Evolutionary conservation across 1,140 invertebrate genomes (phyloP), one percentile per base, ranked within the genome.

Genomic region (Babylonia areolata): DNA sequence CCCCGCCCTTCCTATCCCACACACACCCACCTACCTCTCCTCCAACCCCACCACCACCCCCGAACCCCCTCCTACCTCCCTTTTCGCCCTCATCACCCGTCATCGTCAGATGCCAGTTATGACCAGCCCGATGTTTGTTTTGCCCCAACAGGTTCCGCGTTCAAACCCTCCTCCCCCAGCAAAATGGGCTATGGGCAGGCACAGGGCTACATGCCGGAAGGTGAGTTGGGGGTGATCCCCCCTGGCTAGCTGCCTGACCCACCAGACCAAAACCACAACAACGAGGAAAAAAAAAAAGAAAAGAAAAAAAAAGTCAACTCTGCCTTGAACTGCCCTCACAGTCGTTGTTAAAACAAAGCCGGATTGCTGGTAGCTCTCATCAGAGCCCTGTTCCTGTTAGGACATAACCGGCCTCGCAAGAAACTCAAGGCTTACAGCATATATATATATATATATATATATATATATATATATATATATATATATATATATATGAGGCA

Each of bases 91-190:
- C 46, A 51, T 51, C 46, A 17, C 17, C 46, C 46, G 17, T 51
- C 46, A 51, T 51, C 9, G 46, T 51, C 46, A 51, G 33, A 77
- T 77, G 33, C 73, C 31, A 35, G 35, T 5, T 35, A 23, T 77
- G 37, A 35, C 5, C 51, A 54, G 46, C n/a, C 42, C 37, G 77
- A 15, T 39, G 28, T 80, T 31, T 80, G 42, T 80, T 77, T 39
- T 40, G n/a, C 37, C 75, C 75, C 20, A n/a, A 78, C 86, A 87
- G 86, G 86, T 85, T 87, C 86, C 33, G 86, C 86, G 71, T 87
- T 87, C 86, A 87, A 87, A 87, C 82, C 86, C 40, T 87, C 86
- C 69, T 85, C 86, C 46, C 84, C 86, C 75, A 83, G 40, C 84
- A 87, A 87, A 82, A 33, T 77, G 37, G 71, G 86, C 35, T 87